A percentile compares a stretch with the other conserved stretches of the same genome.
These are phyloP conservation scores for Venusia cambrica DNA, from an alignment of 2,888 invertebrate genomes.

Conservation along the genomic window DNA sequence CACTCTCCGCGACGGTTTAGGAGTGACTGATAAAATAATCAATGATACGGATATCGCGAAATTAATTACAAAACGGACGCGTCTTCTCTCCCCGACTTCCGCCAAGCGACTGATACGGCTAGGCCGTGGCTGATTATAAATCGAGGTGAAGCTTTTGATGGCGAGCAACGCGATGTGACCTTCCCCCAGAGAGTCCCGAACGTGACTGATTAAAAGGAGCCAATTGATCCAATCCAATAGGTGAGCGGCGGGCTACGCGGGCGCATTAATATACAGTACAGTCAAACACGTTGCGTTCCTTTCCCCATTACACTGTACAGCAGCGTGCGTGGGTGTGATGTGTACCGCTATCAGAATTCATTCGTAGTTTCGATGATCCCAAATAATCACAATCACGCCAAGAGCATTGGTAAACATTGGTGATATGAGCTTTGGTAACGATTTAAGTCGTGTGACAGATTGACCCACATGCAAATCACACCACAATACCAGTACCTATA, in stretches of 20 bases:
- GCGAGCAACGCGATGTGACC: constrained; percentile 12
- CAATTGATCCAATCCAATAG: constrained; percentile 30
- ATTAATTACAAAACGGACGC: constrained; percentile 16
- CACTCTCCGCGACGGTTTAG: constrained; percentile 32
- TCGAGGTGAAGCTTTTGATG: constrained; percentile 7
- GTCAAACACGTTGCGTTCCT: constrained; percentile 31
- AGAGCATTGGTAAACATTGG: constrained; percentile 5
- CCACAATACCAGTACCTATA: no score
- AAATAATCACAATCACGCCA: constrained; percentile 23
- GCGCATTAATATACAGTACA: constrained; percentile 40
- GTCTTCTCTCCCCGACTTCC: constrained; percentile 24
- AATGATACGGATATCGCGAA: constrained; percentile 17
- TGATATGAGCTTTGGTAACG: no score
- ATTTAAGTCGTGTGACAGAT: no score
- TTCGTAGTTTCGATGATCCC: constrained; percentile 18
- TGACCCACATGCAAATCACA: no score
- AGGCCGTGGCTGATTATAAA: constrained; percentile 7
- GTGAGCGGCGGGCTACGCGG: constrained; percentile 33
- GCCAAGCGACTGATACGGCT: constrained; percentile 30
- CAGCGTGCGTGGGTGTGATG: constrained; percentile 43
- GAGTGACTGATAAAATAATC: constrained; percentile 30
- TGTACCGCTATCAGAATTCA: constrained; percentile 46
- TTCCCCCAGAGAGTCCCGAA: constrained; percentile 14
- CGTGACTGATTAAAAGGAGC: constrained; percentile 44
- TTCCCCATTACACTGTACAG: constrained; percentile 36